Conservation (phyloP, 37 sponge, comb jelly and placozoan species). For the Ephydatia muelleri region DNA sequence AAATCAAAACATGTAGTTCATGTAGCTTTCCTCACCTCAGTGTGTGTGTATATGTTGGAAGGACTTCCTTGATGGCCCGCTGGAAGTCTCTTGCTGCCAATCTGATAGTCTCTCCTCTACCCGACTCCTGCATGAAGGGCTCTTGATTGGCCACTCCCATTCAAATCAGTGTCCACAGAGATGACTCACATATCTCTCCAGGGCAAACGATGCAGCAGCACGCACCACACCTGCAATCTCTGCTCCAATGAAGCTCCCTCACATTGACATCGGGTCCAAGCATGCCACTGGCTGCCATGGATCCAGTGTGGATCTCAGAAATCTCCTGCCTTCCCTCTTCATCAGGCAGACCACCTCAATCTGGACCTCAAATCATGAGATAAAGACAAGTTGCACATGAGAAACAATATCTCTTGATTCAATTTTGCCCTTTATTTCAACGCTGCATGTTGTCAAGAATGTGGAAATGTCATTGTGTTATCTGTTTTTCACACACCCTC, state of each 20-base stretch:
- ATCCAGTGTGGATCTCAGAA: conserved; percentile 83
- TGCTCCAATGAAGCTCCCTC: conserved; percentile 83
- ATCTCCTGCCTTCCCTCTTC: conserved; percentile 82
- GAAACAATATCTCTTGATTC: background rate
- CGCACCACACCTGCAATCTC: conserved; percentile 92
- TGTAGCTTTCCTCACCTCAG: conserved; percentile 11
- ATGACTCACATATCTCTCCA: conserved; percentile 57
- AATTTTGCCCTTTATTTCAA: background rate
- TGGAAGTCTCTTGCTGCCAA: conserved; percentile 49
- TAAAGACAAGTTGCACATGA: background rate
- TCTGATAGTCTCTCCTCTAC: background rate
- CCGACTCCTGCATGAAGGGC: background rate
- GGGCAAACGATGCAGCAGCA: conserved; percentile 73
- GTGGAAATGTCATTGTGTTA: background rate
- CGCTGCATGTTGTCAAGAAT: background rate
- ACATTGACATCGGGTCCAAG: conserved; percentile 60
- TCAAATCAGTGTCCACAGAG: background rate
- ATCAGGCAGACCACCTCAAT: conserved; percentile 86
- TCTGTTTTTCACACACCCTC: no score
- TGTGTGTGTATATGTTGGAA: conserved; percentile 69
- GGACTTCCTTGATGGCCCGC: conserved; percentile 14
- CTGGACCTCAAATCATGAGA: conserved; percentile 81
- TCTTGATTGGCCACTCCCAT: background rate
- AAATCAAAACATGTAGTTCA: background rate
- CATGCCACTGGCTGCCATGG: conserved; percentile 53